These are phyloP conservation scores for Glyptemys insculpta DNA, from an alignment of 2,797 vertebrate species.

Conservation along the genomic window DNA sequence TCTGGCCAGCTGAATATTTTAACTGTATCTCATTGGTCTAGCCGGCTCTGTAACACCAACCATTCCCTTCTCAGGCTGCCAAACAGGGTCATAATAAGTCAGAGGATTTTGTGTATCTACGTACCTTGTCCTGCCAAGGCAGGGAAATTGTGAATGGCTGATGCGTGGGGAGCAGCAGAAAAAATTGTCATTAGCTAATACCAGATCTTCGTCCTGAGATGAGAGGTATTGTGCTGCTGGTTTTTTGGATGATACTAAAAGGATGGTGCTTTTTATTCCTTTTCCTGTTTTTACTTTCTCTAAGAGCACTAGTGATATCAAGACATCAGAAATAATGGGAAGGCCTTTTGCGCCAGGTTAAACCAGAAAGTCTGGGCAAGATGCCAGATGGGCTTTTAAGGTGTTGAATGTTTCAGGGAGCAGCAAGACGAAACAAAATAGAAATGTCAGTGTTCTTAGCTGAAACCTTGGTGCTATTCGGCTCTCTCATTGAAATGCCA, in stretches of 20 bases:
- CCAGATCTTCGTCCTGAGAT: background rate
- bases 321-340: constrained; percentile 8
- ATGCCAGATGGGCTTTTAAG: constrained; percentile 64
- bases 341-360: background rate
- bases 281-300: constrained; percentile 11
- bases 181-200: background rate
- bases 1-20: constrained; percentile 1
- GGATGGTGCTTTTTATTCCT: background rate
- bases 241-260: background rate
- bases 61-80: constrained; percentile 53
- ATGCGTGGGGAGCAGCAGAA: background rate
- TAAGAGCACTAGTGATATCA: constrained; percentile 25
- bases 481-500: background rate
- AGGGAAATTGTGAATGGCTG: background rate
- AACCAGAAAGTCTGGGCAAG: constrained; percentile 35
- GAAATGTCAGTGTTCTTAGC: background rate
- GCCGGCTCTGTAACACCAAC: background rate
- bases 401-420: constrained; percentile 38
- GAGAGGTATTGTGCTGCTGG: accelerated
- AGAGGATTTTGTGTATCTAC: constrained; percentile 38
- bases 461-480: background rate
- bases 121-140: background rate
- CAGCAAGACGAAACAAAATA: constrained; percentile 47
- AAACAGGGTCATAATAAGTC: constrained; percentile 69
- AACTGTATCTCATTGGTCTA: constrained; percentile 19